Base-by-base conservation (phyloP, 2,888 invertebrate species). In the Clunio marinus region DNA sequence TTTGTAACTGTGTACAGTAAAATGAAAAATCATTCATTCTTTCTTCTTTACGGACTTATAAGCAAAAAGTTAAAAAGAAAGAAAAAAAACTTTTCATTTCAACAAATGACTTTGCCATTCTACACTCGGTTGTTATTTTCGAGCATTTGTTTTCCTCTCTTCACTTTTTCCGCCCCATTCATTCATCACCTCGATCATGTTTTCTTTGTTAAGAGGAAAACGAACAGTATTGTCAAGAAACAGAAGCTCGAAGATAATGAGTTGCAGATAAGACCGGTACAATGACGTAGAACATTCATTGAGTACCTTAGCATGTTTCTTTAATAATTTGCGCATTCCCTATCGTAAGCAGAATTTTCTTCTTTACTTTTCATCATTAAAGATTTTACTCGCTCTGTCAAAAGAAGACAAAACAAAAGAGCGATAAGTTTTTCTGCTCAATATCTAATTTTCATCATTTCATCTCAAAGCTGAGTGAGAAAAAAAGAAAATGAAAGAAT, bases 21-120 rank as follows among this genome's bases (percentile, higher is more conserved):
- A 59, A 59, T 59, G 59, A 59, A 35, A 59, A 59, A 59, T 59
- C 59, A 59, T 59, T 59, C 59, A 59, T 59, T 59, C 32, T 32
- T 59, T 59, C 15, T 20, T 13, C 51, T 55, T 4, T 58, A 20
- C 17, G 8, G 51, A 7, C n/a, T 2, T 51, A 17, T n/a, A 10
- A 51, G 51, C 51, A 7, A 22, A 51, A 20, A 51, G 51, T 17
- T 15, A 51, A 22, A 51, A 2, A 51, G 51, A n/a, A 28, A 32
- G 7, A 35, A 5, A 41, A 25, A 25, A 13, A 46, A 46, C 45
- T 46, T 63, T 63, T 63, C 46, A 45, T 46, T 63, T 25, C 20
- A 45, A 27, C 63, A 63, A 63, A 63, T 63, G 63, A 63, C 63
- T 63, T 63, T 63, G 63, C 46, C 63, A 27, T 63, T 46, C n/a